phyloP scores from a whole-genome alignment of 2,113 vertebrate genomes.

The Corythaeola cristata region DNA sequence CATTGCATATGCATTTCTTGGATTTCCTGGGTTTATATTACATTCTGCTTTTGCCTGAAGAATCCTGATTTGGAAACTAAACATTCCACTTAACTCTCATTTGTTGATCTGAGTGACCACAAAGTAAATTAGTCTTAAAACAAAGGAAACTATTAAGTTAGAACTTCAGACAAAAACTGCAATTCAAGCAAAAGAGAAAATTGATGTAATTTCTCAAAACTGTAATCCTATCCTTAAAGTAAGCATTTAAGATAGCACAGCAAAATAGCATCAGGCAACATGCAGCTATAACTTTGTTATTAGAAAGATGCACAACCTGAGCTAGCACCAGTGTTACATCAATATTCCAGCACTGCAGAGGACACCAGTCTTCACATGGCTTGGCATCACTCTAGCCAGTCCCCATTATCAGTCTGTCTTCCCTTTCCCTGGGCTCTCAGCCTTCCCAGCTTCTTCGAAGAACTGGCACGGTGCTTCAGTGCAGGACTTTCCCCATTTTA shows the following conservation, averaged over 20 bases:
- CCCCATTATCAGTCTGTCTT: background rate
- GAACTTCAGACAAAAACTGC: background rate
- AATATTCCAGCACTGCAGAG: background rate
- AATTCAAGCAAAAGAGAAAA: background rate
- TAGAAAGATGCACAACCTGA: rapidly evolving
- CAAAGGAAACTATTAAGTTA: background rate
- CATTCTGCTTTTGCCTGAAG: background rate
- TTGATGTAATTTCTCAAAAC: background rate
- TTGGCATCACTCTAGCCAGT: background rate
- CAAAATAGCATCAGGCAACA: background rate
- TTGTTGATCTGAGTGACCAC: background rate
- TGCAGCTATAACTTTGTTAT: background rate
- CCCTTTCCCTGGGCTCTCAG: background rate
- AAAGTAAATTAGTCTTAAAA: background rate
- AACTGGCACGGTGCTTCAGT: background rate
- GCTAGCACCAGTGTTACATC: background rate
- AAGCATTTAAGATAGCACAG: background rate
- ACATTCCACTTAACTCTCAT: background rate
- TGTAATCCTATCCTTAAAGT: background rate
- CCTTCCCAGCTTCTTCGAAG: background rate
- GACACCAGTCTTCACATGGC: background rate
- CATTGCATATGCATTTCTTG: background rate
- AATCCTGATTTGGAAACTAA: background rate
- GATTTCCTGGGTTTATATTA: background rate
- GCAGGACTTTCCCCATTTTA: background rate